These are phyloP conservation scores for Conistra vaccinii DNA, from an alignment of 2,888 invertebrate species.

Conservation along the genomic window DNA sequence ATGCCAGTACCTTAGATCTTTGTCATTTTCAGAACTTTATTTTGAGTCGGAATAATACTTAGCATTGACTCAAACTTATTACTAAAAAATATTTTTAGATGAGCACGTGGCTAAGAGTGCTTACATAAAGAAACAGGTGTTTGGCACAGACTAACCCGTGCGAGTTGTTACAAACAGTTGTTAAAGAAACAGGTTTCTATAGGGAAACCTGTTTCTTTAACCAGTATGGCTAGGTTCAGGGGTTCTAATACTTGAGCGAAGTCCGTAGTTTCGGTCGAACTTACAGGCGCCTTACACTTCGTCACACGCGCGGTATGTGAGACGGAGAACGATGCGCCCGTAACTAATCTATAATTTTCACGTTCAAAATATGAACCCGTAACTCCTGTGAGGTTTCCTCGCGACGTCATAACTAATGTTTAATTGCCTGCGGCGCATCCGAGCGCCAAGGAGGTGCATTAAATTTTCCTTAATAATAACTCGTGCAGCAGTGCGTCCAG, in stretches of 20 bases:
- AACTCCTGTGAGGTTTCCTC: conserved; percentile 41
- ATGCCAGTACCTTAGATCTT: not conserved
- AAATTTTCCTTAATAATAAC: conserved; percentile 73
- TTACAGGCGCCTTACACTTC: no score
- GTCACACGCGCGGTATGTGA: no score
- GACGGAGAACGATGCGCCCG: no score
- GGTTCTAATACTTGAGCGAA: no score
- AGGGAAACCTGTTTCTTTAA: no score
- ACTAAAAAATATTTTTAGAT: not conserved
- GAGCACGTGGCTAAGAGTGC: no score
- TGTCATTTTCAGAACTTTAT: not conserved
- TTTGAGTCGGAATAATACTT: not conserved
- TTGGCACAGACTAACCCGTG: no score
- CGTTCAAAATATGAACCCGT: conserved; percentile 19
- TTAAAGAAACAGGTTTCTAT: no score
- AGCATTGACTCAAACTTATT: not conserved
- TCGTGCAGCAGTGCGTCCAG: conserved; percentile 33
- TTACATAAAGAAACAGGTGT: no score
- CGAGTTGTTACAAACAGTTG: no score
- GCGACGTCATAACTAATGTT: conserved; percentile 76
- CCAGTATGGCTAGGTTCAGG: no score
- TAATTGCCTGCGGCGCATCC: conserved; percentile 74
- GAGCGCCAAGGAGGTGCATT: conserved; percentile 70
- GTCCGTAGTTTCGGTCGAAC: no score
- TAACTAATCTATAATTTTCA: not conserved